phyloP scores from a whole-genome alignment of 2,888 invertebrate species.

The Hyles lineata region DNA sequence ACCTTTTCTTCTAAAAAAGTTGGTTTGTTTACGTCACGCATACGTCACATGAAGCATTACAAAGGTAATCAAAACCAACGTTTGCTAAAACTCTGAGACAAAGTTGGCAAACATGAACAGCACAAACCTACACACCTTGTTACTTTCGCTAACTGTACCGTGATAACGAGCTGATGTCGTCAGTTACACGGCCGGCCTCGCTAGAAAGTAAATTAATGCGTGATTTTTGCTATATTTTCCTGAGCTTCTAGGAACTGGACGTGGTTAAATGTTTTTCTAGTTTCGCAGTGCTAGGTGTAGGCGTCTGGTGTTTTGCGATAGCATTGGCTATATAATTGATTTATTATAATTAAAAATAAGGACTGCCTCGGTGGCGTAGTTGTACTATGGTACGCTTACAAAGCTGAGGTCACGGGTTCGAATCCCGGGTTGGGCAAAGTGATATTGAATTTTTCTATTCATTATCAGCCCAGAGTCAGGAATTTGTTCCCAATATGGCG shows the following conservation, averaged over 20 bases:
- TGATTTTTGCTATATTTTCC: constrained; percentile 1
- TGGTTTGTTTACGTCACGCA: no score
- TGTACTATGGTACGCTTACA: no score
- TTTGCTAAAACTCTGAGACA: neutral
- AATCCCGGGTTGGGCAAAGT: no score
- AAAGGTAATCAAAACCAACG: neutral
- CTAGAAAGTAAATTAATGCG: neutral
- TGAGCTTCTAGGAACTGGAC: neutral
- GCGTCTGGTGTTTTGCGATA: neutral
- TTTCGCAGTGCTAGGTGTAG: neutral
- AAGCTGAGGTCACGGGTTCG: no score
- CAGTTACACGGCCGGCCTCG: constrained; percentile 32
- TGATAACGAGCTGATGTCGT: constrained; percentile 47
- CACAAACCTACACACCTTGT: constrained; percentile 37
- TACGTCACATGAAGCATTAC: neutral
- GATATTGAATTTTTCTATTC: no score
- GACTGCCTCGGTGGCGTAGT: no score
- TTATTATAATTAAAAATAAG: no score
- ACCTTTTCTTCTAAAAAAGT: no score
- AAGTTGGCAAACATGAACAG: neutral
- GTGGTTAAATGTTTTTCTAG: neutral
- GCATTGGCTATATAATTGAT: no score
- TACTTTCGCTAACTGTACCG: constrained; percentile 50
- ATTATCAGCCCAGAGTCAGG: no score
- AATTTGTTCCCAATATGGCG: no score